phyloP scores from a whole-genome alignment of 2,113 vertebrate genomes.

The Xerus inauris region DNA sequence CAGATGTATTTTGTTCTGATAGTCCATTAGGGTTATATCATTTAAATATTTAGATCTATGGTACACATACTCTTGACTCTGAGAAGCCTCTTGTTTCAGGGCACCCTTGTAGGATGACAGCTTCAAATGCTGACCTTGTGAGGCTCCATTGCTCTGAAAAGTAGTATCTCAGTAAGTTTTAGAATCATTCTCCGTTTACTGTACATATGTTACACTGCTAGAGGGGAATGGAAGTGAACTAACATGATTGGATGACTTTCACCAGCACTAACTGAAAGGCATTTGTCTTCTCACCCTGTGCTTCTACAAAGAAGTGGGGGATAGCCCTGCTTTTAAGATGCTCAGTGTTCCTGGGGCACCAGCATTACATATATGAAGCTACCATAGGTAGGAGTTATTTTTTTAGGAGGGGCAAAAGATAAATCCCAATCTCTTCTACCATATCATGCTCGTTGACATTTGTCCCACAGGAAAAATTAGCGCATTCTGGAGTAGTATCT shows the following conservation, averaged over 20 bases:
- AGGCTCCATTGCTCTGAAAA: not conserved
- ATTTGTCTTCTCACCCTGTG: not conserved
- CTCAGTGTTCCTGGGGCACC: not conserved
- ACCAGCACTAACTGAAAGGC: not conserved
- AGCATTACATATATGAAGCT: not conserved
- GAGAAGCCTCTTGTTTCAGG: not conserved
- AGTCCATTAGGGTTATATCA: not conserved
- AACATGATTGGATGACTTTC: not conserved
- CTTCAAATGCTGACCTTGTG: not conserved
- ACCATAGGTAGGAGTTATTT: not conserved
- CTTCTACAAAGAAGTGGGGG: not conserved
- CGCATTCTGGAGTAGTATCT: not conserved
- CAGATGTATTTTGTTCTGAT: no score
- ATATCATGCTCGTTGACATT: constrained; percentile 8
- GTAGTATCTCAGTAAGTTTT: not conserved
- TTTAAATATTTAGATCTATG: not conserved
- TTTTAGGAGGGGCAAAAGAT: constrained; percentile 29
- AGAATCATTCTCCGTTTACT: not conserved
- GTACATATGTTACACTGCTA: not conserved
- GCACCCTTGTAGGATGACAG: not conserved
- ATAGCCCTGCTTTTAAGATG: not conserved
- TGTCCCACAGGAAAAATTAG: not conserved
- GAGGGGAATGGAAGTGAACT: not conserved
- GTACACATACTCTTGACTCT: not conserved
- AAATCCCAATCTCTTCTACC: constrained; percentile 19